Evolutionary conservation across 1,140 invertebrate species (phyloP), one percentile per base, ranked within the genome.

Genomic region (Anoplophora glabripennis): DNA sequence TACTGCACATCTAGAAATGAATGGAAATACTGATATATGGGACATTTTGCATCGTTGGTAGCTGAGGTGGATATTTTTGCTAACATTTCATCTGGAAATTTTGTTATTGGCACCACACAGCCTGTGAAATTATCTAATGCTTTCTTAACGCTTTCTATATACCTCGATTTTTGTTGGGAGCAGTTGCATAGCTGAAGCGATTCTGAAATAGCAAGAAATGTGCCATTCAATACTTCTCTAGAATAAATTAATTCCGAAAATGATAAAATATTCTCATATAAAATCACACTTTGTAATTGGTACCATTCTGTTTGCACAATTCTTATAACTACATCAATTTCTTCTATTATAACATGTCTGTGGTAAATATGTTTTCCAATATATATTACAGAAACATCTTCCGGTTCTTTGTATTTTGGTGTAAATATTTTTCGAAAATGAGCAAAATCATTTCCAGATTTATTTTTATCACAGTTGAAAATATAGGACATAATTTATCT

Each of bases 1-100:
- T 59, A 72, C 8, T 68, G 59, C 5, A 70, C 46, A 12, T 69
- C 68, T 9, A 68, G 42, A 46, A 66, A 66, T 38, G 57, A 53
- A 48, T 73, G 71, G 42, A 73, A 67, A 64, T 70, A 73, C 17
- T 67, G 55, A 60, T 53, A 65, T 28, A 68, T 38, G 7, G 62
- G 60, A 40, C 53, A 53, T 28, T 51, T 64, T 18, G 58, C 36
- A 37, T 61, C 37, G 21, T 37, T 59, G 41, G 37, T 35, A 52
- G 34, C 42, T 11, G 52, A 33, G 8, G 53, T 15, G 28, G 53
- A 53, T 15, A 71, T 40, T 53, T 67, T 68, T n/a, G 55, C 40
- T 12, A 67, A 21, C 40, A 67, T 33, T 37, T 55, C 52, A 4
- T 67, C 53, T 34, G 60, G 21, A 18, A 67, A 36, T 59, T 60